phyloP scores from a whole-genome alignment of 2,113 vertebrate genomes.

The Danionella cerebrum region DNA sequence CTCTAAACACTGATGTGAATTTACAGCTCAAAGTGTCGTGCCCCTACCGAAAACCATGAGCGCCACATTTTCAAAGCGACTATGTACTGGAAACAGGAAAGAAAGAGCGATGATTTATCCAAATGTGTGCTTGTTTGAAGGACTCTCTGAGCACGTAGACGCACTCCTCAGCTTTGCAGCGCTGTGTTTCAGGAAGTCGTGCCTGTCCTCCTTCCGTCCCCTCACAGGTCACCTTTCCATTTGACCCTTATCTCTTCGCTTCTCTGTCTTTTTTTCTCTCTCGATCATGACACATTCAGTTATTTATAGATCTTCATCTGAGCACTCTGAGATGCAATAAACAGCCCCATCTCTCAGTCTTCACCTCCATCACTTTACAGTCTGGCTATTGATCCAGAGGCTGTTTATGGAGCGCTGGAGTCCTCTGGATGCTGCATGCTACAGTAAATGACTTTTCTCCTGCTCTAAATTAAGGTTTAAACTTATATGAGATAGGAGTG shows the following conservation, averaged over 20 bases:
- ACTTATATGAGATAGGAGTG: background rate
- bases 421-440: background rate
- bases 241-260: background rate
- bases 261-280: no score
- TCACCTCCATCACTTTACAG: constrained; percentile 5
- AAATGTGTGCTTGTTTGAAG: background rate
- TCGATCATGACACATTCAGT: background rate
- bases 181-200: background rate
- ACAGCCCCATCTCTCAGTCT: background rate
- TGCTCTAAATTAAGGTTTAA: background rate
- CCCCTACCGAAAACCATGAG: no score
- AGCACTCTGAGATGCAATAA: constrained; percentile 1
- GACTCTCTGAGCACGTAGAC: no score
- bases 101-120: no score
- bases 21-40: no score
- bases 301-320: constrained; percentile 12
- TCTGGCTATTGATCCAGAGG: background rate
- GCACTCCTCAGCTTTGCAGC: no score
- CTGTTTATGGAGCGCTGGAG: background rate
- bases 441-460: no score
- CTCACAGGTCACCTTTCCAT: constrained; percentile 24
- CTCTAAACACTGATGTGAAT: no score
- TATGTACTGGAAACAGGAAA: no score
- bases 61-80: no score
- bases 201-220: constrained; percentile 12